phyloP scores from a whole-genome alignment of 2,113 vertebrate species.

The Otolemur garnettii region DNA sequence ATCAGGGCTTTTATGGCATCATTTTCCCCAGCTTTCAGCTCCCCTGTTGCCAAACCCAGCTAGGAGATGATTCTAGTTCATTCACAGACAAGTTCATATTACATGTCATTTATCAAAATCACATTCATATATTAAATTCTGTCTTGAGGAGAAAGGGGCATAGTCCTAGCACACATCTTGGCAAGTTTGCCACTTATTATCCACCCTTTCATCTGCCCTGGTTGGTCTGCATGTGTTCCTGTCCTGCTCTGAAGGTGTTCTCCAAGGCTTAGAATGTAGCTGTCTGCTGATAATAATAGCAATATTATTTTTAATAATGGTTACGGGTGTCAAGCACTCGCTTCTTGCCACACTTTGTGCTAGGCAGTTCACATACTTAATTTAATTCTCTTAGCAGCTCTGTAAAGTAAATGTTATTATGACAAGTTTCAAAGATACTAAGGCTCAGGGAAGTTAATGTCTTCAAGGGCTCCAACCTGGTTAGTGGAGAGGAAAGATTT shows the following conservation, averaged over 20 bases:
- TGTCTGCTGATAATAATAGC: neutral
- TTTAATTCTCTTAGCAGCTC: slow-evolving; percentile 62
- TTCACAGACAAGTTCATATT: slow-evolving; percentile 48
- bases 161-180: neutral
- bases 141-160: slow-evolving; percentile 4
- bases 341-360: slow-evolving; percentile 2
- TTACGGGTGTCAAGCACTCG: neutral
- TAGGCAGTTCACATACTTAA: slow-evolving; percentile 32
- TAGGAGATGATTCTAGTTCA: neutral
- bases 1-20: neutral
- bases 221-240: neutral
- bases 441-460: slow-evolving; percentile 50
- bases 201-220: neutral
- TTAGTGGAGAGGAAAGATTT: slow-evolving; percentile 8
- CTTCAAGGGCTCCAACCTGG: neutral
- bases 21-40: neutral
- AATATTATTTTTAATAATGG: slow-evolving; percentile 42
- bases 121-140: slow-evolving; percentile 59
- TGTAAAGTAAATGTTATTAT: slow-evolving; percentile 44
- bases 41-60: neutral
- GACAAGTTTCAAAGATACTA: slow-evolving; percentile 59
- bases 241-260: neutral
- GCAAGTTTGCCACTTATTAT: neutral
- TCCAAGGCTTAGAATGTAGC: neutral
- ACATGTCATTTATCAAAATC: slow-evolving; percentile 56